phyloP scores from a whole-genome alignment of 2,113 vertebrate genomes.

The Pangasianodon hypophthalmus region DNA sequence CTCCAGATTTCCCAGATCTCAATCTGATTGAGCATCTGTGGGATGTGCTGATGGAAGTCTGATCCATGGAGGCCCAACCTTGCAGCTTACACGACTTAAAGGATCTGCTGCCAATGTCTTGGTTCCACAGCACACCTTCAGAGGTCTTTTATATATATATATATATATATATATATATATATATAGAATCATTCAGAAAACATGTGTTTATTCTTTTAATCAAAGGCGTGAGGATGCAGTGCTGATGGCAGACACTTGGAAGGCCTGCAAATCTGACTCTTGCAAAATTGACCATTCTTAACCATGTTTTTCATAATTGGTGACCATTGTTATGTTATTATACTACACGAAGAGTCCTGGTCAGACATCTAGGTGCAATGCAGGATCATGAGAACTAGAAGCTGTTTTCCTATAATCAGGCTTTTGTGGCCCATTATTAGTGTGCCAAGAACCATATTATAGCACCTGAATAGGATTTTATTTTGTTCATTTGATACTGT shows the following conservation, averaged over 20 bases:
- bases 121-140: too few species aligned
- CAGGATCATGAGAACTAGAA: not conserved
- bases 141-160: too few species aligned
- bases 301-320: not conserved
- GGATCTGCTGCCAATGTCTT: too few species aligned
- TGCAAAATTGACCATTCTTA: not conserved
- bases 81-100: too few species aligned
- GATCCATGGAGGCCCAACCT: too few species aligned
- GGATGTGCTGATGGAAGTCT: too few species aligned
- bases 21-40: too few species aligned
- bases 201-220: not conserved
- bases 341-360: not conserved
- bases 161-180: too few species aligned
- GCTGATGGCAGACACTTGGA: not conserved
- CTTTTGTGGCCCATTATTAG: not conserved
- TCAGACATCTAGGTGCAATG: not conserved
- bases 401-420: not conserved
- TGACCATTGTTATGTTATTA: not conserved
- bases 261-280: not conserved
- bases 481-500: not conserved
- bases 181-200: not conserved
- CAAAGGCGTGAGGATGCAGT: not conserved
- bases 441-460: not conserved
- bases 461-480: not conserved
- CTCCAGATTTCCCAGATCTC: too few species aligned